phyloP scores from a whole-genome alignment of 2,888 invertebrate genomes.

The Ormyrus thymus region DNA sequence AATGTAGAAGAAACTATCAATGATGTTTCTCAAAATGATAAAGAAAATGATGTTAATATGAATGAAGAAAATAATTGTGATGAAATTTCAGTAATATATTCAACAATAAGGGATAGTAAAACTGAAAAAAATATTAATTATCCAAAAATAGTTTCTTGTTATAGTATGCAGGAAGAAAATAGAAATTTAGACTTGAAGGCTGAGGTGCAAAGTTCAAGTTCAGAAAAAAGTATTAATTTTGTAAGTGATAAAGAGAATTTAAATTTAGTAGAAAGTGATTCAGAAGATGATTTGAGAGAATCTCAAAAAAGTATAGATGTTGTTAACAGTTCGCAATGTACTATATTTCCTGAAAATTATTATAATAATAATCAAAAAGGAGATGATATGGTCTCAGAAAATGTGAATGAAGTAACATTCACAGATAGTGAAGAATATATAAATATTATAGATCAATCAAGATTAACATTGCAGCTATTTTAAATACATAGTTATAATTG shows the following conservation, averaged over 20 bases:
- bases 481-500: conserved; percentile 10
- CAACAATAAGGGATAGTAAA: neutral
- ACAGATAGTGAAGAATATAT: conserved; percentile 49
- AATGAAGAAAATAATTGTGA: conserved; percentile 12
- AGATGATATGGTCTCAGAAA: neutral
- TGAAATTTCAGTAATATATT: neutral
- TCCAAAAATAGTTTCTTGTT: no score
- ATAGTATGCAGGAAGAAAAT: no score
- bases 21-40: neutral
- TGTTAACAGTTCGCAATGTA: conserved; percentile 10
- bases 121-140: neutral
- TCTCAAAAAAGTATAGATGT: conserved; percentile 26
- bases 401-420: neutral
- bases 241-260: neutral
- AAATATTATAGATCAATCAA: conserved; percentile 41
- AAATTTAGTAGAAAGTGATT: neutral
- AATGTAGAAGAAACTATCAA: neutral
- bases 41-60: conserved; percentile 14
- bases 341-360: neutral
- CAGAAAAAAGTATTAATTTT: neutral
- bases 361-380: neutral
- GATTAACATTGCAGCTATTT: conserved; percentile 35
- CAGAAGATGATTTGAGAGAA: neutral
- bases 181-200: neutral
- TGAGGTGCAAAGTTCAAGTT: neutral